Evolutionary conservation across 2,113 vertebrate genomes (phyloP), one percentile per base, ranked within the genome.

Genomic region (Jaculus jaculus): DNA sequence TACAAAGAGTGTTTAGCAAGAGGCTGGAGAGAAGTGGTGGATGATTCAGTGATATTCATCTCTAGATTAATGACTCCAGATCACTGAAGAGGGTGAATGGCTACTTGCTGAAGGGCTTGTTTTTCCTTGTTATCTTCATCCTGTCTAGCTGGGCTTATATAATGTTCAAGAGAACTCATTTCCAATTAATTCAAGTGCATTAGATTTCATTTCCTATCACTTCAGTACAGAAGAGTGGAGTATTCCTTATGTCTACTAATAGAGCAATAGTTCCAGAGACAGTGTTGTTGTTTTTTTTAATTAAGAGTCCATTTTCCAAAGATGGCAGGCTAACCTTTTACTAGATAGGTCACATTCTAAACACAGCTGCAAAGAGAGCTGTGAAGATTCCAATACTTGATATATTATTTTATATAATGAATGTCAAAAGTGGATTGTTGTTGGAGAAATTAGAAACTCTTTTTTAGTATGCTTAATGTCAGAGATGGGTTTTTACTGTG

Each of bases 41-140:
- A 34, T 21, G 32, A 89, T 75, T 91, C 37, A 68, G 6, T 86
- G 91, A 47, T 58, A 58, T 26, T 47, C 47, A 63, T 86, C 69
- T 92, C 60, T 71, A 68, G 68, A 77, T 73, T 87, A 81, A 90
- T 81, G 92, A 75, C 28, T 74, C 51, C 83, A 60, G 37, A 32
- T 51, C 74, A 71, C 13, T 83, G 65, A 89, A 89, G 69, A 72
- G 83, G 60, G 17, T 23, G 58, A 75, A 42, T 73, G 69, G 13
- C 61, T 34, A 28, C n/a, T 39, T 58, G 47, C 6, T 39, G 15
- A 58, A 78, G 18, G 71, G 47, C 60, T 81, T 86, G 10, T 61
- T 71, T 63, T 79, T 85, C 2, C 60, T 91, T 79, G 77, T 37
- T 30, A 73, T 26, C 30, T 30, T 82, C 60, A 15, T 7, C 47